These are phyloP conservation scores for Lepidotrigona ventralis DNA, from an alignment of 1,140 invertebrate species.

Conservation along the genomic window DNA sequence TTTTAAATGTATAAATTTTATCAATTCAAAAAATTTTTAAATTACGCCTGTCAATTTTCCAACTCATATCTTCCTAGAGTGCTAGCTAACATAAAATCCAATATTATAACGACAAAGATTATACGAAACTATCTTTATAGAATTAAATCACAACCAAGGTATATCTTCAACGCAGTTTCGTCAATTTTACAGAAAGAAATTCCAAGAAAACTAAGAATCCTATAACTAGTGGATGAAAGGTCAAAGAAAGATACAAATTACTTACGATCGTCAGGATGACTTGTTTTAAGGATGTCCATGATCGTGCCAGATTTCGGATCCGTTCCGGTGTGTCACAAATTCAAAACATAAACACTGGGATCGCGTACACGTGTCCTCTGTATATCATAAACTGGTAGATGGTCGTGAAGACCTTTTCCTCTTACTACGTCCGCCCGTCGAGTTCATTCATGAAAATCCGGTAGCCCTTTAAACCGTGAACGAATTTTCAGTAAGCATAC, in stretches of 20 bases:
- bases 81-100: background rate
- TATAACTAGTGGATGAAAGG: too few relatives aligned
- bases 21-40: too few relatives aligned
- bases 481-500: background rate
- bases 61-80: too few relatives aligned
- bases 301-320: constrained; percentile 35
- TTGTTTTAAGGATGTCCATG: too few relatives aligned
- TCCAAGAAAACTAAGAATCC: background rate
- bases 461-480: constrained; percentile 33
- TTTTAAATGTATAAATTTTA: too few relatives aligned
- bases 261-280: background rate
- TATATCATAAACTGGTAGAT: constrained; percentile 53
- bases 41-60: too few relatives aligned
- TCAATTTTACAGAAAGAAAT: background rate
- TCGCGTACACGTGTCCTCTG: constrained; percentile 59
- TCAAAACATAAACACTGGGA: constrained; percentile 51
- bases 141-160: background rate
- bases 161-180: background rate
- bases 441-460: constrained; percentile 57
- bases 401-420: constrained; percentile 48
- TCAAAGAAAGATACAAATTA: background rate
- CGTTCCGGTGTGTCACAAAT: constrained; percentile 32
- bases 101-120: background rate
- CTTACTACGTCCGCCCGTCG: constrained; percentile 55
- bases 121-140: background rate